Evolutionary conservation across 2,113 vertebrate species (phyloP).

Genomic region (Pholis gunnellus): DNA sequence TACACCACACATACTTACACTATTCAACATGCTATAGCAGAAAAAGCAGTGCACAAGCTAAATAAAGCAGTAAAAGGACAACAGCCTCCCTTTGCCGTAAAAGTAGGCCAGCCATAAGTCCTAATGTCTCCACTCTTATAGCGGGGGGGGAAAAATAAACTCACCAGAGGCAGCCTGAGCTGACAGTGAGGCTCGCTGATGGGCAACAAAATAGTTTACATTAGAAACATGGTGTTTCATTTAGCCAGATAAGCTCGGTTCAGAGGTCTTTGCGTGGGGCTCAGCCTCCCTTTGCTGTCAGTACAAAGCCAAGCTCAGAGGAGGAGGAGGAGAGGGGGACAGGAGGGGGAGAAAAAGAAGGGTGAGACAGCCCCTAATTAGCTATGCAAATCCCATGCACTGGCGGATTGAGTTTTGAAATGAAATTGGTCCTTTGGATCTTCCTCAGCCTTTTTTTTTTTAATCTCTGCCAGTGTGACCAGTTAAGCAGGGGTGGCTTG

Average conservation of each 20-base stretch:
- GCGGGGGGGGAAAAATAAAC: not conserved
- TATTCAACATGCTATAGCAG: constrained; percentile 12
- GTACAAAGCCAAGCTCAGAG: constrained; percentile 78
- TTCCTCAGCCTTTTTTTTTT: constrained; percentile 59
- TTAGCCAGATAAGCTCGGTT: constrained; percentile 84
- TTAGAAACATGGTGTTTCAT: constrained; percentile 80
- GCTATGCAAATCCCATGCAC: constrained; percentile 78
- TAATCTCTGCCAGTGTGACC: constrained; percentile 72
- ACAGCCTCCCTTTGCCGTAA: constrained; percentile 33
- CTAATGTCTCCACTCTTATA: constrained; percentile 28
- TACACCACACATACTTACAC: constrained; percentile 53
- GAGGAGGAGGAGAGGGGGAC: constrained; percentile 45
- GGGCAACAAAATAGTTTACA: constrained; percentile 74
- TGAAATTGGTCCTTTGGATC: constrained; percentile 83
- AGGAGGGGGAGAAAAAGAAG: constrained; percentile 54
- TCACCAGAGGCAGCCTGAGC: constrained; percentile 45
- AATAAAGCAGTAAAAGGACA: constrained; percentile 52
- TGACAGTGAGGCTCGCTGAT: constrained; percentile 60
- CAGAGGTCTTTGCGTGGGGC: constrained; percentile 61
- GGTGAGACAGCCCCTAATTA: constrained; percentile 80
- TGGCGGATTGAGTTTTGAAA: constrained; percentile 79
- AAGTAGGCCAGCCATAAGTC: constrained; percentile 65
- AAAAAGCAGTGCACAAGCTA: constrained; percentile 21
- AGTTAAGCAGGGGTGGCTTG: constrained; percentile 73
- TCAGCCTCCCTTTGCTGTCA: constrained; percentile 81